A percentile compares a stretch with the other conserved stretches of the same genome.
phyloP scores from a whole-genome alignment of 2,113 vertebrate species.

The Corydoras maculifer region DNA sequence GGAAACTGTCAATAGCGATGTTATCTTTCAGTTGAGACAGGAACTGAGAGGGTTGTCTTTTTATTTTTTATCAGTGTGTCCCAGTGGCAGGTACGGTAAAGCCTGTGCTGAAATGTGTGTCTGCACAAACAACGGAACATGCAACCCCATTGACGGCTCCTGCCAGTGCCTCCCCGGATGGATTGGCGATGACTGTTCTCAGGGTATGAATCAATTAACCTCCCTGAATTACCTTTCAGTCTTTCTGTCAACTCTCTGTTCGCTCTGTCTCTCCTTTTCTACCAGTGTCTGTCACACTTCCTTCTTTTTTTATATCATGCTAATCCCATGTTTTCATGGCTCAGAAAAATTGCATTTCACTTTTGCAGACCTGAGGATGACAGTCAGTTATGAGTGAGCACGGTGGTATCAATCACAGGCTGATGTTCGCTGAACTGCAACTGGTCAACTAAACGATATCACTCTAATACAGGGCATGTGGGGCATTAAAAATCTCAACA shows the following conservation, averaged over 20 bases:
- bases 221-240: constrained; percentile 15
- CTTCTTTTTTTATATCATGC: neutral
- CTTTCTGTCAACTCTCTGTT: constrained; percentile 41
- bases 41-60: constrained; percentile 23
- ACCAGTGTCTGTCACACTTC: constrained; percentile 5
- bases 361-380: neutral
- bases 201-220: constrained; percentile 67
- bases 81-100: constrained; percentile 81
- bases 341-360: neutral
- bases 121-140: constrained; percentile 95
- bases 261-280: constrained; percentile 26
- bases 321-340: neutral
- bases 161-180: constrained; percentile 94
- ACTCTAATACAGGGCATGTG: no score
- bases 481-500: no score
- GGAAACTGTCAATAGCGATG: neutral
- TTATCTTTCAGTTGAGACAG: neutral
- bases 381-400: no score
- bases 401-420: no score
- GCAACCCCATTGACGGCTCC: constrained; percentile 90
- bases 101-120: constrained; percentile 78
- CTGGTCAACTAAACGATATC: no score
- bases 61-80: constrained; percentile 72
- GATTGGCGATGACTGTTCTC: constrained; percentile 92
- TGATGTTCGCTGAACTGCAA: no score